Base-by-base conservation (phyloP, 2,888 invertebrate genomes). In the Sminthurides aquaticus region DNA sequence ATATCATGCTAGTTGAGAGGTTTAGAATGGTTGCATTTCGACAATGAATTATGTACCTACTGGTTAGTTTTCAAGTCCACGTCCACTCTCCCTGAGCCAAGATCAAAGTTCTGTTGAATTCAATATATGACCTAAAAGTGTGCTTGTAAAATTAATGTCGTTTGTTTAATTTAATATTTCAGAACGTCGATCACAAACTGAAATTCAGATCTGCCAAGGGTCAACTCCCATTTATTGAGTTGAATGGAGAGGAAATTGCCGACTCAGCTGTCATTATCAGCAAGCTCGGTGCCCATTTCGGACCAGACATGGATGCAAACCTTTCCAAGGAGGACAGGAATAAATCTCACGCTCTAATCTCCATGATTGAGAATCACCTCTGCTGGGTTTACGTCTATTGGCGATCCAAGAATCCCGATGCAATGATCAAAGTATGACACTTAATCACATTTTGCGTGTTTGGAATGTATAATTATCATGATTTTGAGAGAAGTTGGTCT, bases 141-240 rank as follows among this genome's bases (percentile, higher is more conserved):
- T 34, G 15, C 43, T 11, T 34, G 15, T 15, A 5, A 34, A 34
- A 34, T 34, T 15, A 15, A 34, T 34, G 15, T 34, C n/a, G 15
- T 34, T 34, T 34, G 43, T 15, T 34, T 34, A 34, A 34, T 34
- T 34, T 15, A 11, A 20, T 43, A 22, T 25, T 49, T 5, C 85
- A 94, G 93, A 94, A 94, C 82, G 90, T 94, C 73, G 92, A 93
- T 79, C 93, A 94, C 81, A 92, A 91, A 83, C 86, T 91, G 83
- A 91, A 91, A 78, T 91, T 89, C 84, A 88, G 91, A 76, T 94
- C 93, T 76, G 90, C 90, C 84, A 95, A 95, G 79, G 94, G 94
- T 57, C 91, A 91, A 79, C 82, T 96, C 76, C 97, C 96, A 43
- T 97, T 96, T 81, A 85, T 97, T 74, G 94, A 96, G 80, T 79